These are phyloP conservation scores for Ligdia adustata DNA, from an alignment of 2,888 invertebrate species.

Conservation along the genomic window DNA sequence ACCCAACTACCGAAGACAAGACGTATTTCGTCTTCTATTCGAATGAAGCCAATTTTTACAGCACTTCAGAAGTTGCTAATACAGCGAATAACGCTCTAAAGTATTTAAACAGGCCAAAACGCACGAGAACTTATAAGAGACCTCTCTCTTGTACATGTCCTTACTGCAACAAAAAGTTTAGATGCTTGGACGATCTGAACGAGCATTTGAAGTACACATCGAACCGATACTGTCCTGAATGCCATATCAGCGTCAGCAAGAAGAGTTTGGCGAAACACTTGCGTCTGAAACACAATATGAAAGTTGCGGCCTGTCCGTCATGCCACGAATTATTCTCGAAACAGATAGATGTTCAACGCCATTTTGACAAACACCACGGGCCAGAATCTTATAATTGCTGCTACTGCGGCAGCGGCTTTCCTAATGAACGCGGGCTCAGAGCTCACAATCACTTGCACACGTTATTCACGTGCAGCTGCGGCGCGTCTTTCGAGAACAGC, in stretches of 20 bases:
- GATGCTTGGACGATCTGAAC: constrained; percentile 45
- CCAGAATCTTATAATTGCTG: constrained; percentile 45
- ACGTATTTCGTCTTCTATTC: constrained; percentile 55
- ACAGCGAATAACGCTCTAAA: constrained; percentile 41
- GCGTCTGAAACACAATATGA: constrained; percentile 40
- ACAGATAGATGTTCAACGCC: constrained; percentile 35
- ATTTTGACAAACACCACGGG: constrained; percentile 45
- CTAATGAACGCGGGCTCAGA: constrained; percentile 54
- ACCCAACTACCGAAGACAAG: constrained; percentile 44
- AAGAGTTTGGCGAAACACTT: constrained; percentile 55
- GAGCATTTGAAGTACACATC: constrained; percentile 56
- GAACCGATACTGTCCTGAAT: constrained; percentile 54
- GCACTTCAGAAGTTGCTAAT: not conserved
- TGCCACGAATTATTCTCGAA: constrained; percentile 57
- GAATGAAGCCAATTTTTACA: no score
- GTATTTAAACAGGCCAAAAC: constrained; percentile 4
- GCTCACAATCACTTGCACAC: constrained; percentile 63
- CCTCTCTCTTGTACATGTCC: constrained; percentile 16
- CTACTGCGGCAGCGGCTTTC: constrained; percentile 57
- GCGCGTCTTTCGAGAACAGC: constrained; percentile 58
- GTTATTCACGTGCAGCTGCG: constrained; percentile 62
- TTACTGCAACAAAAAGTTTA: constrained; percentile 19
- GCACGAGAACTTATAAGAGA: constrained; percentile 1
- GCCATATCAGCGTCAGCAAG: constrained; percentile 50
- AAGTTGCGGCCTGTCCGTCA: constrained; percentile 43